Evolutionary conservation across 2,113 vertebrate species (phyloP).

Genomic region (Phaethornis superciliosus): DNA sequence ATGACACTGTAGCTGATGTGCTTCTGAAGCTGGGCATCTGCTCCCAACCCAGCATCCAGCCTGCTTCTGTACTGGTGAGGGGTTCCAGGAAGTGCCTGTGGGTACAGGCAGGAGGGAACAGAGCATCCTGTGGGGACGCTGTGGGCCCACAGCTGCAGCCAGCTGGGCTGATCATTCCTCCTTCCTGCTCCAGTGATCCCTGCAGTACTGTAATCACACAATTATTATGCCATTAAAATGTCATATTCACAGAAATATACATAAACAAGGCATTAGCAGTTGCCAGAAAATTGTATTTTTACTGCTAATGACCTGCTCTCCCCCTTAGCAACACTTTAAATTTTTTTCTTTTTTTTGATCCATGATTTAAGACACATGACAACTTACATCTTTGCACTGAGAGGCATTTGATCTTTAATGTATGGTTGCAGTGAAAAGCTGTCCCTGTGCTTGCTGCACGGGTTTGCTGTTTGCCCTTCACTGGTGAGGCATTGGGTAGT

Average conservation of each 20-base stretch:
- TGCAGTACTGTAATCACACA: slow-evolving; percentile 80
- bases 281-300: slow-evolving; percentile 78
- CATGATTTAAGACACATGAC: slow-evolving; percentile 40
- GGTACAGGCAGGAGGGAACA: not conserved
- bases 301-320: slow-evolving; percentile 75
- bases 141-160: not conserved
- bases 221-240: slow-evolving; percentile 82
- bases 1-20: not conserved
- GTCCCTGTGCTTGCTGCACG: not conserved
- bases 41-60: not conserved
- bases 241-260: slow-evolving; percentile 78
- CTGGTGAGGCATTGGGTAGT: not conserved
- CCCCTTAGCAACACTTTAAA: not conserved
- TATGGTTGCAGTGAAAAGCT: not conserved
- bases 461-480: not conserved
- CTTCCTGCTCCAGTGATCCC: slow-evolving; percentile 39
- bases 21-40: fast-evolving
- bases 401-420: slow-evolving; percentile 34
- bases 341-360: not conserved
- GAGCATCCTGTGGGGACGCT: not conserved
- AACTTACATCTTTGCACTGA: slow-evolving; percentile 1
- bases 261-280: slow-evolving; percentile 81
- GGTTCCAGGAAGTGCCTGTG: not conserved
- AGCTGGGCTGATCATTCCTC: not conserved
- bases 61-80: fast-evolving